phyloP scores from a whole-genome alignment of 2,113 vertebrate species.

The Xiphias gladius region DNA sequence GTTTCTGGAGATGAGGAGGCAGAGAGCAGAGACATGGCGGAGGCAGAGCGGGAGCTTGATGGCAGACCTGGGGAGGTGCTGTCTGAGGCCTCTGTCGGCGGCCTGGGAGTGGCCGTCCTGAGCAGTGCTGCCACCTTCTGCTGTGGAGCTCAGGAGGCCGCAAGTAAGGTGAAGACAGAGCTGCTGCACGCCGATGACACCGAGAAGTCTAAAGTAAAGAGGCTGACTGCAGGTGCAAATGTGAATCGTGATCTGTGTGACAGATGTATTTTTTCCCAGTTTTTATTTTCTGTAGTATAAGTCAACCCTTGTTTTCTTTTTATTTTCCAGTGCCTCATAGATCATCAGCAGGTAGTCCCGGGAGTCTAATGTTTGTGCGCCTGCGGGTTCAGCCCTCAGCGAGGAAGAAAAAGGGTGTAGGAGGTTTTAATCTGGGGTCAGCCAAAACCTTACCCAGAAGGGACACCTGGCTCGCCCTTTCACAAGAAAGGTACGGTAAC shows the following conservation, averaged over 20 bases:
- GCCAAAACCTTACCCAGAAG: constrained; percentile 51
- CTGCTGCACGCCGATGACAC: neutral
- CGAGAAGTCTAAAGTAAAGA: constrained; percentile 40
- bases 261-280: neutral
- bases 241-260: neutral
- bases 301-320: neutral
- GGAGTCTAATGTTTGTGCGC: constrained; percentile 83
- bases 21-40: constrained; percentile 68
- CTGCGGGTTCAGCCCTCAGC: constrained; percentile 78
- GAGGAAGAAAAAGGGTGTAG: constrained; percentile 65
- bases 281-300: neutral
- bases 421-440: constrained; percentile 61
- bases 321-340: constrained; percentile 54
- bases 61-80: constrained; percentile 52
- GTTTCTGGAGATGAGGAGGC: constrained; percentile 50
- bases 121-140: constrained; percentile 82
- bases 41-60: constrained; percentile 67
- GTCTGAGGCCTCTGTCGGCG: constrained; percentile 53
- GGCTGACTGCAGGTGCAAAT: constrained; percentile 63
- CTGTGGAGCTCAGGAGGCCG: constrained; percentile 74
- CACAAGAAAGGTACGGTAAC: constrained; percentile 81
- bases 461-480: constrained; percentile 84
- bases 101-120: constrained; percentile 67
- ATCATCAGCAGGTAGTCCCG: constrained; percentile 35
- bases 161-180: constrained; percentile 19